phyloP scores from a whole-genome alignment of 2,797 vertebrate genomes.

The Urosaurus nigricauda region DNA sequence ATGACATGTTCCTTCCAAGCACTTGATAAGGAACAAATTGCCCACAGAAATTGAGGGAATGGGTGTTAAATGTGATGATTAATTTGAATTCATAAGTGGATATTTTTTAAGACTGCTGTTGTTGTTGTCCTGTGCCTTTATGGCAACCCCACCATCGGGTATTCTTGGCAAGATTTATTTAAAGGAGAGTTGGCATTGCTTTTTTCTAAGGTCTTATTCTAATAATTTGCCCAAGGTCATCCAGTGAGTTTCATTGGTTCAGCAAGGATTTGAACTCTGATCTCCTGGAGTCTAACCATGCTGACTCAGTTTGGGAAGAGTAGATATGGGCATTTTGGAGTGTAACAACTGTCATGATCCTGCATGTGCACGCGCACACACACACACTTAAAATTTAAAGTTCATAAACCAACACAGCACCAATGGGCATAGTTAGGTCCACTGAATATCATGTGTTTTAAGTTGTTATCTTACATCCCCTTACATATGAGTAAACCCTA shows the following conservation, averaged over 20 bases:
- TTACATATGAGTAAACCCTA: background rate
- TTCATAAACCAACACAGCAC: too few species aligned
- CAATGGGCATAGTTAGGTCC: background rate
- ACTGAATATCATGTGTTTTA: background rate
- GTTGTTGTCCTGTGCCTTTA: background rate
- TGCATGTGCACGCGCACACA: rapidly evolving
- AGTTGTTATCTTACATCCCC: background rate
- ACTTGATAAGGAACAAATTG: too few species aligned
- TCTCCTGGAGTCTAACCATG: too few species aligned
- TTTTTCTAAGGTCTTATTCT: too few species aligned
- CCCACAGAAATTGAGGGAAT: background rate
- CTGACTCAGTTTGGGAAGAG: background rate
- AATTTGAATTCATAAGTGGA: background rate
- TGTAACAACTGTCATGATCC: background rate
- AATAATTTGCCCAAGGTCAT: too few species aligned
- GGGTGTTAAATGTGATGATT: background rate
- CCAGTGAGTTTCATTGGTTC: too few species aligned
- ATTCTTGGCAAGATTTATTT: too few species aligned
- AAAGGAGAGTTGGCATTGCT: too few species aligned
- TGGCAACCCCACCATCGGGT: too few species aligned
- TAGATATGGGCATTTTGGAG: background rate
- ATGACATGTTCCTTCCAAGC: too few species aligned
- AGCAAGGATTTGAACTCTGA: too few species aligned
- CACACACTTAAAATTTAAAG: too few species aligned
- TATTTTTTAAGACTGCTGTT: background rate